Evolutionary conservation across 2,113 vertebrate species (phyloP), one percentile per base, ranked within the genome.

Genomic region (Prietella phreatophila): DNA sequence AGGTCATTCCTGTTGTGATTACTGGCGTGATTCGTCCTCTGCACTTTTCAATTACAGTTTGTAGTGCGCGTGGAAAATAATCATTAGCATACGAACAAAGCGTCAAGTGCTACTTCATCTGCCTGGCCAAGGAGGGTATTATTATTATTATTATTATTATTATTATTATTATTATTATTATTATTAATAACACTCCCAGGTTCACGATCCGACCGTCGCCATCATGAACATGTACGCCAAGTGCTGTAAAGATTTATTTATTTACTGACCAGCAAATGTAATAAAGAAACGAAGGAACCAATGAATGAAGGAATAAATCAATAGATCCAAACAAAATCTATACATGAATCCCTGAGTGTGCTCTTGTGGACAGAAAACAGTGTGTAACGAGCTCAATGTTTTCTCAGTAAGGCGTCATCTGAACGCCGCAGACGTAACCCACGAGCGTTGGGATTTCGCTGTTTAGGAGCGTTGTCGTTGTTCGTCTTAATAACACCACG

Each of bases 51-150:
- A 9, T 71, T 71, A 10, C 69, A 22, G 69, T 20, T 8, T 58
- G 69, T 78, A 60, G 71, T 22, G 71, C 8, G 4, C 36, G 36
- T 39, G 69, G 36, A 73, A 73, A 22, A 73, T 10, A 39, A 39
- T 73, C 33, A 73, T 73, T 39, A 73, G 33, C 69, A 39, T 73
- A 10, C 4, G 20, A 73, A 69, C 71, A 47, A 60, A 58, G 84
- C 84, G 0, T 85, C 71, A 61, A 85, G 84, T 61, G 56, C 39
- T 60, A 61, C 71, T 85, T 76, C 55, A 85, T 61, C 42, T 60
- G 69, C 11, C 30, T 47, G 55, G 15, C 4, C 69, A 30, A 19
- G 50, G 55, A 55, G 2, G 33, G 36, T 55, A 5, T 56, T 4
- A 61, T 85, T 76, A 27, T 30, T 67, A 58, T 56, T 47, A 53